phyloP scores from a whole-genome alignment of 2,113 vertebrate species.

The Anguilla rostrata region DNA sequence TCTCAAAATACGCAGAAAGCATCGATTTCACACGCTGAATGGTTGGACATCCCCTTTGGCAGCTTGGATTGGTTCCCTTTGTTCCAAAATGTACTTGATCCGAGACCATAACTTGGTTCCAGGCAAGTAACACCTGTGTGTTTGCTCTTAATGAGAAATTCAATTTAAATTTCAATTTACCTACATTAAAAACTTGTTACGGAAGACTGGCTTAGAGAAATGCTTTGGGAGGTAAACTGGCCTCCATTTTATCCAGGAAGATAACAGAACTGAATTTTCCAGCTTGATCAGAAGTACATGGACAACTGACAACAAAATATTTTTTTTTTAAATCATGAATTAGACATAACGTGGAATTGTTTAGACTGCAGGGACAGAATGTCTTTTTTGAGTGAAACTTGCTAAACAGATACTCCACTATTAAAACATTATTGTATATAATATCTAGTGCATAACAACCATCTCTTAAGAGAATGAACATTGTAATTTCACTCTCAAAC shows the following conservation, averaged over 20 bases:
- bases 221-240: not conserved
- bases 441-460: too few species aligned
- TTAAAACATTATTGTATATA: not conserved
- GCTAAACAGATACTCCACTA: not conserved
- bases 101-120: not conserved
- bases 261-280: not conserved
- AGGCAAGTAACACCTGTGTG: not conserved
- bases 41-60: not conserved
- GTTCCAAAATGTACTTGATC: not conserved
- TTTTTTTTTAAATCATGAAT: too few species aligned
- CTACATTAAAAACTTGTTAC: not conserved
- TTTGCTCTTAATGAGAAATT: not conserved
- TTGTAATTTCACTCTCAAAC: not conserved
- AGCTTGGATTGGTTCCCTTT: not conserved
- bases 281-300: not conserved
- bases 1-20: not conserved
- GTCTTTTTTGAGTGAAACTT: not conserved
- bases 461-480: not conserved
- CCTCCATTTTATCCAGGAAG: not conserved
- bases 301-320: not conserved
- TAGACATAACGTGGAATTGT: not conserved
- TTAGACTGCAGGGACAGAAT: not conserved
- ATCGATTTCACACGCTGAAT: not conserved
- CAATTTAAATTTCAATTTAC: not conserved
- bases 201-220: not conserved